These are phyloP conservation scores for Cygnus atratus DNA, from an alignment of 2,113 vertebrate genomes.

Conservation along the genomic window DNA sequence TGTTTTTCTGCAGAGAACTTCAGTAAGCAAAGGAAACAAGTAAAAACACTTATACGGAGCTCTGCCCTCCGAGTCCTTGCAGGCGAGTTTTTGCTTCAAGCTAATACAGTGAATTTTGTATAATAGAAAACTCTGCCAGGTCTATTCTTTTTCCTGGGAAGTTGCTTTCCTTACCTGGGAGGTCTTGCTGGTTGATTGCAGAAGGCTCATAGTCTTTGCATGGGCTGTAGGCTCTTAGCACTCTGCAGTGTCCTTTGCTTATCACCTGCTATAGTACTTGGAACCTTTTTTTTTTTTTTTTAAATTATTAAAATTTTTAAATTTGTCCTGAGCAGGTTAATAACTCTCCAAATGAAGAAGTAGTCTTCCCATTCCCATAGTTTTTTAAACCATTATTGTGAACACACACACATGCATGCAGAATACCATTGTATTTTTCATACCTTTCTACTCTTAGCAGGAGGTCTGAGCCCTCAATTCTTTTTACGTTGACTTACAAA, in stretches of 20 bases:
- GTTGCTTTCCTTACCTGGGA: too few relatives aligned
- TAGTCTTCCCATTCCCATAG: not conserved
- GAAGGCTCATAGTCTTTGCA: not conserved
- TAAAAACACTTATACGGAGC: not conserved
- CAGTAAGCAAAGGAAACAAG: not conserved
- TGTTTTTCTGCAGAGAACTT: not conserved
- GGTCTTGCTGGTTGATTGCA: too few relatives aligned
- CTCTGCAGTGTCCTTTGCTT: not conserved
- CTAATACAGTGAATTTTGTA: not conserved
- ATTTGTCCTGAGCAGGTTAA: not conserved
- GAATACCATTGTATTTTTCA: conserved; percentile 2
- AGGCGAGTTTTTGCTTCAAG: not conserved
- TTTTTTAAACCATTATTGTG: not conserved
- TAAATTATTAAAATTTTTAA: too few relatives aligned
- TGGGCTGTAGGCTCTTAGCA: not conserved
- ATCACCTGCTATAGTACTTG: not conserved
- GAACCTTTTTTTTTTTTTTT: not conserved
- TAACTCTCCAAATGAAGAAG: not conserved
- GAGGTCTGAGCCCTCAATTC: not conserved
- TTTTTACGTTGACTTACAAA: not conserved
- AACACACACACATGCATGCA: not conserved
- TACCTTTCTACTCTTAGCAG: not conserved
- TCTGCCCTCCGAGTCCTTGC: not conserved
- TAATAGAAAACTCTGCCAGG: not conserved
- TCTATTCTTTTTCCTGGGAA: not conserved